Evolutionary conservation across 2,113 vertebrate species (phyloP).

Genomic region (Scartelaos histophorus): DNA sequence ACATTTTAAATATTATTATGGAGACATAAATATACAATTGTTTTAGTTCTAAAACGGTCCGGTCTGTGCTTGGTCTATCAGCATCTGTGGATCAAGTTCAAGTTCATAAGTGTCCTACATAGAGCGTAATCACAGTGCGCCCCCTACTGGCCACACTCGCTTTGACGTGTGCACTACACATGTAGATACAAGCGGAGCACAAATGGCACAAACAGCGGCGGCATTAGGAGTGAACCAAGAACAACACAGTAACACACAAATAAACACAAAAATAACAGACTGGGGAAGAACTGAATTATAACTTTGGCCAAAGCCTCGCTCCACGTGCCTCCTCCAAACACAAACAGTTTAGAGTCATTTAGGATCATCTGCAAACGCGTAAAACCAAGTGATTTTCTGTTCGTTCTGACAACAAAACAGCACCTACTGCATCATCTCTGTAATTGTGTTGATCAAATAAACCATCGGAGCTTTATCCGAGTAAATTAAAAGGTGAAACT

Average conservation of each 20-base stretch:
- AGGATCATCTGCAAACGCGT: neutral
- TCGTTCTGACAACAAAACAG: neutral
- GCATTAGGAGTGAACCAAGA: neutral
- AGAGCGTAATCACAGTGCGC: slow-evolving; percentile 83
- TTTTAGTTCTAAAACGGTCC: slow-evolving; percentile 33
- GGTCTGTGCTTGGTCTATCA: slow-evolving; percentile 30
- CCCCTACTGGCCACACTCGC: slow-evolving; percentile 81
- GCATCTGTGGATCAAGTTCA: slow-evolving; percentile 84
- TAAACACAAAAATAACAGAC: neutral
- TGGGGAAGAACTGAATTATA: neutral
- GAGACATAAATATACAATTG: slow-evolving; percentile 18
- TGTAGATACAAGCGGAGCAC: slow-evolving; percentile 43
- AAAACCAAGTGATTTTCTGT: neutral
- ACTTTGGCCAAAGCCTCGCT: neutral
- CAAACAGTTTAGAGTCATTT: neutral
- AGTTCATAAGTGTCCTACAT: slow-evolving; percentile 72
- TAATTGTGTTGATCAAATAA: neutral
- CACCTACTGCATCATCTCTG: neutral
- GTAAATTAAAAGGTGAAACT: neutral
- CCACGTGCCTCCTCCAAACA: neutral
- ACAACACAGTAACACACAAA: neutral
- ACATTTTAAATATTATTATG: neutral
- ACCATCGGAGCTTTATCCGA: neutral
- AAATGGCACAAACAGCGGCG: slow-evolving; percentile 38
- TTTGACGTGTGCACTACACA: slow-evolving; percentile 39